Conservation (phyloP, 2,888 invertebrate genomes). For the Disparrhopalites patrizii region DNA sequence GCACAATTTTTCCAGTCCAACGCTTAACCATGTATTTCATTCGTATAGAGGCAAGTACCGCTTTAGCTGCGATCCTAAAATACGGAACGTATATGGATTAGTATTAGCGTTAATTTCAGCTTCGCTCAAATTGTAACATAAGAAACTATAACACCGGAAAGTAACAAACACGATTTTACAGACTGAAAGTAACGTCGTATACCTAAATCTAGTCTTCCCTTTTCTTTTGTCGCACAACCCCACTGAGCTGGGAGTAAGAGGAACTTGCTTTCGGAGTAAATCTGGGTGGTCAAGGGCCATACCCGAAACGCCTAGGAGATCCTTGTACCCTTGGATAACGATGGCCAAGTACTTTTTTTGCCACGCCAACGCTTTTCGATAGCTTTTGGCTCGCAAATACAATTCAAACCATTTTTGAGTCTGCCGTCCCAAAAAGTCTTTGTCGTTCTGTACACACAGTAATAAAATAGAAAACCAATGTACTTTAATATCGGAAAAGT, state of each 20-base stretch:
- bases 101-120: too few species aligned
- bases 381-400: slow-evolving; percentile 76
- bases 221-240: slow-evolving; percentile 32
- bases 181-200: neutral
- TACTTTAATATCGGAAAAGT: too few species aligned
- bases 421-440: neutral
- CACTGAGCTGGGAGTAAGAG: slow-evolving; percentile 38
- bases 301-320: slow-evolving; percentile 34
- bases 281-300: slow-evolving; percentile 35
- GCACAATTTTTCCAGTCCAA: slow-evolving; percentile 58
- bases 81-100: slow-evolving; percentile 26
- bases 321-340: slow-evolving; percentile 61
- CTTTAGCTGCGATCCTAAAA: slow-evolving; percentile 58
- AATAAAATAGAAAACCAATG: neutral
- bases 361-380: slow-evolving; percentile 79
- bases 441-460: neutral
- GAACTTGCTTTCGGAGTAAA: slow-evolving; percentile 34
- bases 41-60: slow-evolving; percentile 60
- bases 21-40: slow-evolving; percentile 64
- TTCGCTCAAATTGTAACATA: too few species aligned
- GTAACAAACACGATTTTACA: neutral
- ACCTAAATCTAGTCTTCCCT: slow-evolving; percentile 34
- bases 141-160: slow-evolving; percentile 1
- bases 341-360: slow-evolving; percentile 83
- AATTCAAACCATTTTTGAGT: slow-evolving; percentile 22